These are phyloP conservation scores for Heteronetta atricapilla DNA, from an alignment of 2,113 vertebrate species.

Conservation along the genomic window DNA sequence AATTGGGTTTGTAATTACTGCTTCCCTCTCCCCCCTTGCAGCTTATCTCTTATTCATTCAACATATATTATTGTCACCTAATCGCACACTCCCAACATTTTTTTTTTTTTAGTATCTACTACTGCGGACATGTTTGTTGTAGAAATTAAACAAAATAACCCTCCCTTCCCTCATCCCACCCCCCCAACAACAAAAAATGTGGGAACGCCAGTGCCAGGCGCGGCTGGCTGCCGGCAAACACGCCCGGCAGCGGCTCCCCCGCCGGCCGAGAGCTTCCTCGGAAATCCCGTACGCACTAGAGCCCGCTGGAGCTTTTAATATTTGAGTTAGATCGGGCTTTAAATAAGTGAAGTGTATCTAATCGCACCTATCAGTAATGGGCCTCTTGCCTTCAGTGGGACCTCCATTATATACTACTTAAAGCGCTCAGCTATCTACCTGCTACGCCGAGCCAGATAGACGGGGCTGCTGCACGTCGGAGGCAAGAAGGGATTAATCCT, in stretches of 20 bases:
- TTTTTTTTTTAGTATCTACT: slow-evolving; percentile 28
- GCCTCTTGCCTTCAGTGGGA: slow-evolving; percentile 34
- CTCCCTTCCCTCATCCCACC: not conserved
- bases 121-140: slow-evolving; percentile 36
- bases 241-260: not conserved
- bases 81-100: slow-evolving; percentile 70
- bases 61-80: slow-evolving; percentile 80
- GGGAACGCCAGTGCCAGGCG: not conserved
- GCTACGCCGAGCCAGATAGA: not conserved
- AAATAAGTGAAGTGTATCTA: slow-evolving; percentile 58
- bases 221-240: not conserved
- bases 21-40: slow-evolving; percentile 66
- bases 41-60: slow-evolving; percentile 82
- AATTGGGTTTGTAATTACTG: slow-evolving; percentile 82
- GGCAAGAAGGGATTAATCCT: not conserved
- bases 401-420: not conserved
- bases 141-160: slow-evolving; percentile 58
- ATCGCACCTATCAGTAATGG: slow-evolving; percentile 44
- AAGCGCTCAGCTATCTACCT: not conserved
- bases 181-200: not conserved
- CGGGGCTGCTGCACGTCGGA: not conserved
- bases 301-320: slow-evolving; percentile 1
- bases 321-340: slow-evolving; percentile 41
- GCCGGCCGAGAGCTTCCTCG: not conserved
- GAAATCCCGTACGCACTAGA: not conserved